These are phyloP conservation scores for Brachyhypopomus gauderio DNA, from an alignment of 2,113 vertebrate genomes.

Conservation along the genomic window DNA sequence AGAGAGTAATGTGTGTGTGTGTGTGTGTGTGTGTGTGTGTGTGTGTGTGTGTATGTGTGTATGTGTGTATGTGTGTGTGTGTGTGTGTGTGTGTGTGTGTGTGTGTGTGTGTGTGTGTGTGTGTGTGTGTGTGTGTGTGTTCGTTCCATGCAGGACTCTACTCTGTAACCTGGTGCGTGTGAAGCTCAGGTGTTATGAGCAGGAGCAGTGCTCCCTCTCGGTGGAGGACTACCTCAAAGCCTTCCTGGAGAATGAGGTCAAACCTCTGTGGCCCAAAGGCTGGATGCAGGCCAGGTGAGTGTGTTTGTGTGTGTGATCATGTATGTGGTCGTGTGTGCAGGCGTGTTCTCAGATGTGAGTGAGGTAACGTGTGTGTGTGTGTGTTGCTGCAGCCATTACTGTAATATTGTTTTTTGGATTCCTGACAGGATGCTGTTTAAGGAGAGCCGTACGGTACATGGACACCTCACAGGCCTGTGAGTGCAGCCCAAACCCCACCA, in stretches of 20 bases:
- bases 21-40: too few relatives aligned
- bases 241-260: slow-evolving; percentile 98
- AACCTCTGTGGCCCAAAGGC: slow-evolving; percentile 97
- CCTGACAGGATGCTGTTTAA: slow-evolving; percentile 77
- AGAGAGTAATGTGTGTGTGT: not conserved
- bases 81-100: not conserved
- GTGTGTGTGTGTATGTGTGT: too few relatives aligned
- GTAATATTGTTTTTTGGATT: slow-evolving; percentile 14
- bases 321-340: slow-evolving; percentile 16
- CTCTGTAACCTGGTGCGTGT: slow-evolving; percentile 95
- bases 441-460: slow-evolving; percentile 75
- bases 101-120: not conserved
- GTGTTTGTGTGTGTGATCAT: not conserved
- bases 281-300: slow-evolving; percentile 94
- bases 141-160: slow-evolving; percentile 76
- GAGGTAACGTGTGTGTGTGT: not conserved
- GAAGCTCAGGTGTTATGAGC: slow-evolving; percentile 93
- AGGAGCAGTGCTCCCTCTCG: slow-evolving; percentile 91
- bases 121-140: slow-evolving; percentile 1
- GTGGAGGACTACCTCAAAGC: slow-evolving; percentile 97
- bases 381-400: not conserved
- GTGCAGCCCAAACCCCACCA: slow-evolving; percentile 51
- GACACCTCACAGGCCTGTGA: slow-evolving; percentile 80
- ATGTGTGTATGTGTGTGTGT: not conserved
- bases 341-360: not conserved